Percentiles rank a stretch among this genome's conserved stretches.
These are phyloP conservation scores for Cylloceria caligata DNA, from an alignment of 2,888 invertebrate species.

Conservation along the genomic window DNA sequence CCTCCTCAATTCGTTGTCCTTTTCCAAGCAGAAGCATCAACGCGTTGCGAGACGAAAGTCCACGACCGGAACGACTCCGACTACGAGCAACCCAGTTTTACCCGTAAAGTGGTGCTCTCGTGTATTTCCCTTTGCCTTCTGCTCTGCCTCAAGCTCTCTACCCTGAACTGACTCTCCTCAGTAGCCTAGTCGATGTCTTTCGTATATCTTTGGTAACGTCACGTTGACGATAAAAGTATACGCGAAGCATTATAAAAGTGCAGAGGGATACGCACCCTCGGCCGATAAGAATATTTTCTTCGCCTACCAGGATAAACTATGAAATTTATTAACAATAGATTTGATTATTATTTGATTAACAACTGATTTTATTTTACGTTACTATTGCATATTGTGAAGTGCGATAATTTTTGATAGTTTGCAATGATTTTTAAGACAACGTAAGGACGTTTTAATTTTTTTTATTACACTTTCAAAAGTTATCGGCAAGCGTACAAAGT, in stretches of 20 bases:
- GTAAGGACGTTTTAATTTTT: too few relatives aligned
- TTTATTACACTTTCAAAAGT: too few relatives aligned
- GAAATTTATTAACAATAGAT: not conserved
- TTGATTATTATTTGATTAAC: too few relatives aligned
- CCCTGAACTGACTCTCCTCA: slow-evolving; percentile 2
- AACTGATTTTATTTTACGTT: not conserved
- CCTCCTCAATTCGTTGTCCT: not conserved
- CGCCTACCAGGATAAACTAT: not conserved
- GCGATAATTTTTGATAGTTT: too few relatives aligned
- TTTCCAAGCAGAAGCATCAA: slow-evolving; percentile 14
- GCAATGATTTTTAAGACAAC: too few relatives aligned
- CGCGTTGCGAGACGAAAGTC: not conserved
- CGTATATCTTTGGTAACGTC: slow-evolving; percentile 14
- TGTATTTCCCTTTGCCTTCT: slow-evolving; percentile 24
- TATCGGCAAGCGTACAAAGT: too few relatives aligned
- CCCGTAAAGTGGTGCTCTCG: slow-evolving; percentile 52
- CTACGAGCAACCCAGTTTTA: slow-evolving; percentile 47
- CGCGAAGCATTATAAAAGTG: slow-evolving; percentile 6
- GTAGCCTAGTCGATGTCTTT: slow-evolving; percentile 28
- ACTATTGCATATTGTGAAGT: too few relatives aligned
- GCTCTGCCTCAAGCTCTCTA: not conserved
- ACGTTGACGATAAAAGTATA: slow-evolving; percentile 26
- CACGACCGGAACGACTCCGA: slow-evolving; percentile 23
- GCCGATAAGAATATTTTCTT: not conserved
- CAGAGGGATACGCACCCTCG: not conserved